Percentiles rank a stretch among this genome's conserved stretches.
Evolutionary conservation across 2,797 vertebrate genomes (phyloP).

Genomic region (Clarias fuscus): DNA sequence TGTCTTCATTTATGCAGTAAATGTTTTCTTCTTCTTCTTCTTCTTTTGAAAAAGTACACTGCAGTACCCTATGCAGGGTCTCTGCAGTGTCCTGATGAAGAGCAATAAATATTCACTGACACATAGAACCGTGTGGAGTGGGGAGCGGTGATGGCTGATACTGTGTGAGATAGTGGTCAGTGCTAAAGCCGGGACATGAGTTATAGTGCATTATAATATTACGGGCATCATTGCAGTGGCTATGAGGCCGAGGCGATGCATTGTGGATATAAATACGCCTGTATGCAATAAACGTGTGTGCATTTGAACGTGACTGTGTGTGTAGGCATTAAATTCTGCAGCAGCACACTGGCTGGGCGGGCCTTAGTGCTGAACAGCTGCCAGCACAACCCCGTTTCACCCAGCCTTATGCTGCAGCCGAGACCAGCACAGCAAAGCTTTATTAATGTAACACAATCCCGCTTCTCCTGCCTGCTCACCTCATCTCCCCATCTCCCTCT

Average conservation of each 20-base stretch:
- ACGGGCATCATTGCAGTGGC: background rate
- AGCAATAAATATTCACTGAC: slow-evolving; percentile 41
- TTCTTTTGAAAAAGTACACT: background rate
- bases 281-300: slow-evolving; percentile 34
- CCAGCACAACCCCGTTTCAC: slow-evolving; percentile 54
- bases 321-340: slow-evolving; percentile 19
- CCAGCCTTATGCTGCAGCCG: slow-evolving; percentile 55
- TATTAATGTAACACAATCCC: slow-evolving; percentile 70
- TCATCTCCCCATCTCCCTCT: background rate
- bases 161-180: slow-evolving; percentile 15
- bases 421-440: slow-evolving; percentile 64
- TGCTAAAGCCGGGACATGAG: background rate
- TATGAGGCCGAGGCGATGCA: slow-evolving; percentile 1
- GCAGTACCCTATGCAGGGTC: background rate
- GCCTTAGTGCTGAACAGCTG: slow-evolving; percentile 46
- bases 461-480: slow-evolving; percentile 26
- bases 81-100: slow-evolving; percentile 26
- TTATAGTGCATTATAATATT: background rate
- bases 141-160: background rate
- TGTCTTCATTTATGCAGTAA: background rate
- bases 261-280: background rate
- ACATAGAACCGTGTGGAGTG: slow-evolving; percentile 29
- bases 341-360: slow-evolving; percentile 40
- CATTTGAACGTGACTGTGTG: slow-evolving; percentile 64
- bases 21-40: no score